These are phyloP conservation scores for Sebastes taczanowskii DNA, from an alignment of 2,797 vertebrate genomes.

Conservation along the genomic window DNA sequence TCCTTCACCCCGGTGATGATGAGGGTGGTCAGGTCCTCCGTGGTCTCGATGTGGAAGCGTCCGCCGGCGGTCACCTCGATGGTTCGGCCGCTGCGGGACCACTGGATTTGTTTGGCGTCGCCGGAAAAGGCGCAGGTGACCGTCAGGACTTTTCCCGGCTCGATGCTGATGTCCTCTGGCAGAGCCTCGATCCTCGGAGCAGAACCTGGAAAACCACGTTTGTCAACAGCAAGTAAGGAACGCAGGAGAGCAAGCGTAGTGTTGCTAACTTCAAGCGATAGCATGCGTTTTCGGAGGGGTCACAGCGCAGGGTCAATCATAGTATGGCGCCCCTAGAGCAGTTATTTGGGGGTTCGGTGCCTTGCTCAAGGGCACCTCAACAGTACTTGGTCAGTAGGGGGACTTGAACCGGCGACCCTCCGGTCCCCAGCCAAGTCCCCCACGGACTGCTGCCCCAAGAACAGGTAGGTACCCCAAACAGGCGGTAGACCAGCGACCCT, in stretches of 20 bases:
- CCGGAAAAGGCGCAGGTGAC: constrained; percentile 96
- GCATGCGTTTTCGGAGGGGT: too few relatives aligned
- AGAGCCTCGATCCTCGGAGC: constrained; percentile 97
- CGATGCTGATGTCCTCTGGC: constrained; percentile 96
- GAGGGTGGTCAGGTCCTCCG: constrained; percentile 95
- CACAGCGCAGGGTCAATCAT: too few relatives aligned
- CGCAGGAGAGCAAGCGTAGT: neutral
- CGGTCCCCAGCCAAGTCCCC: too few relatives aligned
- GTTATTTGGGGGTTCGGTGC: too few relatives aligned
- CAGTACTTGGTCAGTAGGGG: too few relatives aligned
- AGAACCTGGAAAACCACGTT: constrained; percentile 73
- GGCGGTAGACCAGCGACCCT: too few relatives aligned
- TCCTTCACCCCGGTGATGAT: constrained; percentile 94
- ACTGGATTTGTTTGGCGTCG: constrained; percentile 90
- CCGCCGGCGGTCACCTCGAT: constrained; percentile 89
- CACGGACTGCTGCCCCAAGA: too few relatives aligned
- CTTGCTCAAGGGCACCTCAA: too few relatives aligned
- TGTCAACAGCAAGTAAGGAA: neutral
- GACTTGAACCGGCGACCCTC: too few relatives aligned
- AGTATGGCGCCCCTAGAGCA: too few relatives aligned
- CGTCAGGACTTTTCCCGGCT: constrained; percentile 95
- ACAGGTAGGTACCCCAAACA: neutral
- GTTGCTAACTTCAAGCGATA: neutral
- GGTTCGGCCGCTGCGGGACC: constrained; percentile 85
- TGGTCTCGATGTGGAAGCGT: constrained; percentile 97